A percentile compares a stretch with the other conserved stretches of the same genome.
These are phyloP conservation scores for Vireo altiloquus DNA, from an alignment of 2,113 vertebrate species.

Conservation along the genomic window DNA sequence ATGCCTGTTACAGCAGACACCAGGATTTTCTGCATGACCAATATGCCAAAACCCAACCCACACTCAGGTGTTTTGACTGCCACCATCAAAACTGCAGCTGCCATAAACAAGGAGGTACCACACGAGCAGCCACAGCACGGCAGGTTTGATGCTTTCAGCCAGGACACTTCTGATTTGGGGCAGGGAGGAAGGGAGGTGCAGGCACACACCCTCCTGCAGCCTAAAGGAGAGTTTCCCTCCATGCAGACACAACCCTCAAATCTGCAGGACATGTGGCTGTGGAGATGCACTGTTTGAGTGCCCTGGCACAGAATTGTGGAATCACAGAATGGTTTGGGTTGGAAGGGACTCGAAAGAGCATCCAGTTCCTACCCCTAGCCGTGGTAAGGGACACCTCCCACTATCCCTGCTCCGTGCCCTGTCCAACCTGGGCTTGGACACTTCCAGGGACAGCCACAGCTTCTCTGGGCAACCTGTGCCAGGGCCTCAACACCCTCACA, in stretches of 20 bases:
- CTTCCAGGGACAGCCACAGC: neutral
- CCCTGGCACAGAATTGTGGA: accelerated
- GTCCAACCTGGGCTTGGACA: neutral
- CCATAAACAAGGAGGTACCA: neutral
- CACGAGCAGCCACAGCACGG: accelerated
- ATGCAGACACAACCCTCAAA: neutral
- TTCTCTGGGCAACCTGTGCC: neutral
- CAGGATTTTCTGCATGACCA: neutral
- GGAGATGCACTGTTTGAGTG: neutral
- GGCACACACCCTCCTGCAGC: neutral
- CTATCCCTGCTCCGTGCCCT: accelerated
- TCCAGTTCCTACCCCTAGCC: too few species aligned
- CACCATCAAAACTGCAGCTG: neutral
- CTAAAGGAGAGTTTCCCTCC: neutral
- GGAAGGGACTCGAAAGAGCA: neutral
- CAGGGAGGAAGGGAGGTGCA: neutral
- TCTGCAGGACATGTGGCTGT: accelerated
- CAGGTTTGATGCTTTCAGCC: accelerated
- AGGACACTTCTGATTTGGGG: accelerated
- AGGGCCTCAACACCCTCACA: neutral
- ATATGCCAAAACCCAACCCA: neutral
- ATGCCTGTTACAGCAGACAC: neutral
- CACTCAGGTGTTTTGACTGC: neutral
- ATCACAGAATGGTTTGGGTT: neutral
- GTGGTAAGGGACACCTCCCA: accelerated